Base-by-base conservation (phyloP, 92 coral and sea anemone species). In the Desmophyllum pertusum region DNA sequence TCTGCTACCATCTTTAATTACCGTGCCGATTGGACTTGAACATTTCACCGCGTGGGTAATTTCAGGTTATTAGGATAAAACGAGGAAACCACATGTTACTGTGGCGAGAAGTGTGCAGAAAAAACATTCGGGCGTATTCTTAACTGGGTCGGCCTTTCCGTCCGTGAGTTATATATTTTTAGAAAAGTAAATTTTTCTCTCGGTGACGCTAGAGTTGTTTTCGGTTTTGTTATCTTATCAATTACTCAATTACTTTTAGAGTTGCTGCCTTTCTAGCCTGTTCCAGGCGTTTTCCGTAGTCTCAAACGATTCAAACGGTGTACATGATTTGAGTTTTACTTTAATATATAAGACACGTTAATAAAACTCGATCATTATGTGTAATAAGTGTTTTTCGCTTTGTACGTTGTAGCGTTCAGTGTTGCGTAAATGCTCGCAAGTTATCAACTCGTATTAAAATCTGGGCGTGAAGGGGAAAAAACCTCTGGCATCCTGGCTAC, bases 11-110 rank as follows among this genome's bases (percentile, higher is more conserved):
- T 14, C 53, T 48, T 48, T 48, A 17, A 48, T 10, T 59, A 38
- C 42, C 27, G 42, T 18, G 36, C 21, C n/a, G n/a, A 67, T 17
- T 67, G 19, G 72, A 43, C 73, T 36, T 67, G 73, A 14, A 7
- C 6, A 21, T 11, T 66, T 67, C 75, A 66, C 84, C 46, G 64
- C 36, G 75, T 80, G 48, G 84, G 84, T 80, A 23, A 45, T 29
- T 21, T 33, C 31, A 33, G 73, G 73, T 38, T 67, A 10, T 67
- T 38, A 38, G 73, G 10, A 13, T 67, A 67, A 35, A 80, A 66
- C 64, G 75, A 66, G 36, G 29, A 80, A 80, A 80, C 61, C 84
- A 80, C 33, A 69, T 65, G 17, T 65, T 43, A 13, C 31, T 35
- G 29, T 74, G 63, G 31, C 42, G 15, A 33, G 64, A 46, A 11